Evolutionary conservation across 2,113 vertebrate genomes (phyloP).

Genomic region (Prunella fulvescens): DNA sequence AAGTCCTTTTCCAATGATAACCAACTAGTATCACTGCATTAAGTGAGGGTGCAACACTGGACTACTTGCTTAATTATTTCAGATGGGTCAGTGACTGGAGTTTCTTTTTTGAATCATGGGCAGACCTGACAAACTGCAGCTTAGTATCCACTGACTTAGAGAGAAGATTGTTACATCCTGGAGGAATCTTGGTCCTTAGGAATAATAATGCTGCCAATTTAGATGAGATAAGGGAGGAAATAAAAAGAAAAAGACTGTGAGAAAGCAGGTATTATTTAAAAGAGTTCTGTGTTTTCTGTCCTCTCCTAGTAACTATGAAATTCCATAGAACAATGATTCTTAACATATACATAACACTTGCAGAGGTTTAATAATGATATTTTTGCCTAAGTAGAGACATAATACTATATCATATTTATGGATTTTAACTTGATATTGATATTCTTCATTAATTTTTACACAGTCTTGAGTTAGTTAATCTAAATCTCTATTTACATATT

Average conservation of each 20-base stretch:
- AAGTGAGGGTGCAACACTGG: background rate
- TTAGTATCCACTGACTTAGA: background rate
- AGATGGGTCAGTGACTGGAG: background rate
- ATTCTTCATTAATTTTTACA: background rate
- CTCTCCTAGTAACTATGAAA: background rate
- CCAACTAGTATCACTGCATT: background rate
- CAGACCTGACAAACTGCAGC: background rate
- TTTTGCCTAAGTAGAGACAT: background rate
- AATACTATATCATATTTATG: background rate
- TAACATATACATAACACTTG: background rate
- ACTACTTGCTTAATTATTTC: conserved; percentile 22
- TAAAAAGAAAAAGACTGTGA: background rate
- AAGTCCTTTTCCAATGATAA: background rate
- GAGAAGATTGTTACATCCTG: background rate
- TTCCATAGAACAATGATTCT: background rate
- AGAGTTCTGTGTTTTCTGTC: background rate
- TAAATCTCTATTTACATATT: background rate
- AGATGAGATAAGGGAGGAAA: background rate
- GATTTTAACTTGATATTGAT: background rate
- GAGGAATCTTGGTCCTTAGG: background rate
- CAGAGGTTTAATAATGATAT: background rate
- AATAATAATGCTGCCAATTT: background rate
- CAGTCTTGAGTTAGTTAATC: background rate
- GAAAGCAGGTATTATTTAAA: background rate
- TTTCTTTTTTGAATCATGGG: background rate